Evolutionary conservation across 2,888 invertebrate species (phyloP).

Genomic region (Drosophila tripunctata): DNA sequence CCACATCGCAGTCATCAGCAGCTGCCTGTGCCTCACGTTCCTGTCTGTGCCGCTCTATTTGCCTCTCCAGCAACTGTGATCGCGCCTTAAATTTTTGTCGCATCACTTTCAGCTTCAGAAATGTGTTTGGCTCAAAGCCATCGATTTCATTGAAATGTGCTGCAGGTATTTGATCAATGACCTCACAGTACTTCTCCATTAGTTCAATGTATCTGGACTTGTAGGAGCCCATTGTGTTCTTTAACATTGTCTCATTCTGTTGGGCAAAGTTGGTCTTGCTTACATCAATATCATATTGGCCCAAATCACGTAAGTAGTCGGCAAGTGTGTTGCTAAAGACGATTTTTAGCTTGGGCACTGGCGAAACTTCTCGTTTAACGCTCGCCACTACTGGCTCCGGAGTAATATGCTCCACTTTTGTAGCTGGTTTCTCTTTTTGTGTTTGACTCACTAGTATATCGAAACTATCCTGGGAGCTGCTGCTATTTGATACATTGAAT

Average conservation of each 20-base stretch:
- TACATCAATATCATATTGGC: constrained; percentile 67
- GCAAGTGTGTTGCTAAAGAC: constrained; percentile 75
- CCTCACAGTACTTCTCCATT: constrained; percentile 87
- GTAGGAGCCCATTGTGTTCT: constrained; percentile 72
- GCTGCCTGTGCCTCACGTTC: constrained; percentile 36
- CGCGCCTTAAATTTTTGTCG: constrained; percentile 87
- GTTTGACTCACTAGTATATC: constrained; percentile 35
- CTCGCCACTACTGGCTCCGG: neutral
- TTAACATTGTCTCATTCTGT: constrained; percentile 64
- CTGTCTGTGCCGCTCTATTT: constrained; percentile 69
- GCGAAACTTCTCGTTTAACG: neutral
- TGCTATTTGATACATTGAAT: constrained; percentile 23
- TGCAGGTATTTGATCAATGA: constrained; percentile 88
- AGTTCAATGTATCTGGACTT: constrained; percentile 87
- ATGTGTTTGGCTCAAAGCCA: constrained; percentile 86
- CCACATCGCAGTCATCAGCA: constrained; percentile 57
- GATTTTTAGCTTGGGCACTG: constrained; percentile 61
- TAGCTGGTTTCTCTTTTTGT: neutral
- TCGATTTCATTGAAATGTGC: constrained; percentile 87
- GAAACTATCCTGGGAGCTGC: constrained; percentile 38
- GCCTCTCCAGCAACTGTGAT: constrained; percentile 84
- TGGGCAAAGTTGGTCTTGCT: constrained; percentile 56
- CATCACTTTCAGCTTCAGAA: constrained; percentile 86
- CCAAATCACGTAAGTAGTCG: constrained; percentile 74
- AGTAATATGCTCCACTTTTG: neutral